phyloP scores from a whole-genome alignment of 2,797 vertebrate genomes.

The Fundulus diaphanus region DNA sequence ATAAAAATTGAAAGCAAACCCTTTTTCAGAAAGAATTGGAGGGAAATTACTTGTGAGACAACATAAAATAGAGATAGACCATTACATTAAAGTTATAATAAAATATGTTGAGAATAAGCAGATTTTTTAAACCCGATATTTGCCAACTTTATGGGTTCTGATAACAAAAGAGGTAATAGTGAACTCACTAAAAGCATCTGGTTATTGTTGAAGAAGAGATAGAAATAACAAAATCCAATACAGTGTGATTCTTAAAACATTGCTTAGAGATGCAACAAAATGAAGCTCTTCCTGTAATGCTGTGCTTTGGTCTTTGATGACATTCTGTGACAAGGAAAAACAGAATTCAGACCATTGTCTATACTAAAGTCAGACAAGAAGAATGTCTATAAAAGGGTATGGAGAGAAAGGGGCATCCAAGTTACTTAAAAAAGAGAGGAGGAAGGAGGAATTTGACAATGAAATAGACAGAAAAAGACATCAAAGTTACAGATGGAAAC shows the following conservation, averaged over 20 bases:
- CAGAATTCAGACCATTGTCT: not conserved
- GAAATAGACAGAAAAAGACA: conserved; percentile 37
- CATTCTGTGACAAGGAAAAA: not conserved
- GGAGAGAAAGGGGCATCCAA: conserved; percentile 1
- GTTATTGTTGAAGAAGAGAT: not conserved
- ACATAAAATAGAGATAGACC: not conserved
- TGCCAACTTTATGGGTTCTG: no score
- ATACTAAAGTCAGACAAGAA: not conserved
- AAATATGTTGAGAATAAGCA: not conserved
- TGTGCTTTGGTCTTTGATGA: no score
- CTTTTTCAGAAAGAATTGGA: not conserved
- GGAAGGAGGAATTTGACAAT: conserved; percentile 6
- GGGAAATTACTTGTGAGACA: not conserved
- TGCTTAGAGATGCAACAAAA: no score
- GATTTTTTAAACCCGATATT: not conserved
- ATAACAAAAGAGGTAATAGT: no score
- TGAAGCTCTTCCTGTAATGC: no score
- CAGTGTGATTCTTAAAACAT: not conserved
- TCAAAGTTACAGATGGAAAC: conserved; percentile 25
- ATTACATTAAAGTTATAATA: not conserved
- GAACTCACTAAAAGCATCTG: not conserved
- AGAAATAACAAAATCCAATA: not conserved
- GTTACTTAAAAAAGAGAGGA: conserved; percentile 7
- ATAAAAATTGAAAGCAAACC: not conserved
- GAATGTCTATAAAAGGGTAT: not conserved